Evolutionary conservation across 2,888 invertebrate species (phyloP).

Genomic region (Syritta pipiens): DNA sequence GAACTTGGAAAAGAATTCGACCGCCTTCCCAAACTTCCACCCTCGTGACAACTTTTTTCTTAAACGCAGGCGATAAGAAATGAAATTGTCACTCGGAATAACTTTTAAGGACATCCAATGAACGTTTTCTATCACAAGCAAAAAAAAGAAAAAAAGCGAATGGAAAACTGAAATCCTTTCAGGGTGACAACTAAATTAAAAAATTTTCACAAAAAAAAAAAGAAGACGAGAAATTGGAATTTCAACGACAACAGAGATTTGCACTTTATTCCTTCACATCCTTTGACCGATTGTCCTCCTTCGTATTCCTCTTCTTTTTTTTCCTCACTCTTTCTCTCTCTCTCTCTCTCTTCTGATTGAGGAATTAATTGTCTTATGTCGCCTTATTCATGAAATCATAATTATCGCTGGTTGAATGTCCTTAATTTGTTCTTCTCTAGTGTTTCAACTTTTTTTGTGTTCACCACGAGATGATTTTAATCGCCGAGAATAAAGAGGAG

Average conservation of each 20-base stretch:
- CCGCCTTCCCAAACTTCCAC: too few species aligned
- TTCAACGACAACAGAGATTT: slow-evolving; percentile 33
- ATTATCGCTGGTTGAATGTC: slow-evolving; percentile 42
- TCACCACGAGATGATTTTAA: background rate
- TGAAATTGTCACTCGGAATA: slow-evolving; percentile 49
- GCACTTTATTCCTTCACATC: background rate
- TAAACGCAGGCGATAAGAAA: slow-evolving; percentile 52
- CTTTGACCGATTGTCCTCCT: slow-evolving; percentile 24
- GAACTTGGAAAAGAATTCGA: too few species aligned
- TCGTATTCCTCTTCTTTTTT: background rate
- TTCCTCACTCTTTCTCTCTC: background rate
- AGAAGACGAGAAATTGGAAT: background rate
- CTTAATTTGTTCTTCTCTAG: slow-evolving; percentile 10
- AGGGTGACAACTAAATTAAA: slow-evolving; percentile 49
- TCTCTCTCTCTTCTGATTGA: background rate
- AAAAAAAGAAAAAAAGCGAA: background rate
- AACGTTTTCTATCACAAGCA: slow-evolving; percentile 9
- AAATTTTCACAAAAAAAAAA: too few species aligned
- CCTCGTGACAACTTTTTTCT: too few species aligned
- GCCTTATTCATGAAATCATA: slow-evolving; percentile 45
- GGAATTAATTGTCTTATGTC: slow-evolving; percentile 49
- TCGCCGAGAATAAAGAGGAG: background rate
- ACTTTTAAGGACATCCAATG: slow-evolving; percentile 30
- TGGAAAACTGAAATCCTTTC: slow-evolving; percentile 8
- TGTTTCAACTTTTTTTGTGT: background rate